Evolutionary conservation across 2,113 vertebrate genomes (phyloP).

Genomic region (Heterocephalus glaber): DNA sequence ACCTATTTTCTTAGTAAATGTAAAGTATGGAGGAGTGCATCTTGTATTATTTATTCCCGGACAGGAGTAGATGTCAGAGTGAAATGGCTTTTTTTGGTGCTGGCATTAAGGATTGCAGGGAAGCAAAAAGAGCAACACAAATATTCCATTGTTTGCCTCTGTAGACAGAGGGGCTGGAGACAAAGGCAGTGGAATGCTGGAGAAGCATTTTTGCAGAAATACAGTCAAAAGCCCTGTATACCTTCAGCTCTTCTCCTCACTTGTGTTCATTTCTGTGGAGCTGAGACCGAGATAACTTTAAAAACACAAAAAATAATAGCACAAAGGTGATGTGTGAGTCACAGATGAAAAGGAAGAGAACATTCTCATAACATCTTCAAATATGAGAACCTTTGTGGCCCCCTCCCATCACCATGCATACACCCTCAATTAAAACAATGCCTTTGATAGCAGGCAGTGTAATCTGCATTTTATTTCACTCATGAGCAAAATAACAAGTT

Average conservation of each 20-base stretch:
- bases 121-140: constrained; percentile 13
- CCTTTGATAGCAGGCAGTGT: constrained; percentile 87
- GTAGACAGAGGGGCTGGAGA: not conserved
- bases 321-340: constrained; percentile 66
- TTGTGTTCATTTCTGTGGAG: constrained; percentile 28
- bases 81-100: constrained; percentile 9
- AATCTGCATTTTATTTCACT: constrained; percentile 93
- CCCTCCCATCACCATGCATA: constrained; percentile 77
- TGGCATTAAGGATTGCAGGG: not conserved
- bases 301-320: constrained; percentile 36
- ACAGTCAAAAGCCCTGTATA: not conserved
- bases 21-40: not conserved
- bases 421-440: constrained; percentile 88
- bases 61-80: constrained; percentile 12
- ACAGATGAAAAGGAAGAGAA: constrained; percentile 73
- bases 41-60: constrained; percentile 72
- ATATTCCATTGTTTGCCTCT: constrained; percentile 68
- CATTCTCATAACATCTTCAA: constrained; percentile 75
- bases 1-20: constrained; percentile 73
- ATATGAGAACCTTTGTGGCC: constrained; percentile 78
- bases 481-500: constrained; percentile 91
- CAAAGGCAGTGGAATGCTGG: constrained; percentile 22
- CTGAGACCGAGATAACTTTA: constrained; percentile 59
- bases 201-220: constrained; percentile 61
- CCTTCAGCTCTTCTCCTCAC: not conserved